A percentile compares a stretch with the other conserved stretches of the same genome.
phyloP scores from a whole-genome alignment of 2,888 invertebrate genomes.

The Aricia artaxerxes region DNA sequence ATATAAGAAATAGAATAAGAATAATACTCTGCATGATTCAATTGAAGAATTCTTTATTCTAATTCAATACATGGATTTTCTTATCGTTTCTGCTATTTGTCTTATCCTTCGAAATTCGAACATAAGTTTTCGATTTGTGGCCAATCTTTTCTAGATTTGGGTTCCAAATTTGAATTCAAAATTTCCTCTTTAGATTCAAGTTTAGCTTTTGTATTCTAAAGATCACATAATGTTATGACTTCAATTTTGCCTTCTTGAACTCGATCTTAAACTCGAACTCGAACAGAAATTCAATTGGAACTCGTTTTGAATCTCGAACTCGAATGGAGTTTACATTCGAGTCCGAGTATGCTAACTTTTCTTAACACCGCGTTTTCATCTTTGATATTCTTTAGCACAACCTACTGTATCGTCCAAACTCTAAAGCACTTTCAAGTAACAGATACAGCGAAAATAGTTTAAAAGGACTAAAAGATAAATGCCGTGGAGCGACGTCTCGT shows the following conservation, averaged over 20 bases:
- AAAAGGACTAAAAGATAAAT: constrained; percentile 71
- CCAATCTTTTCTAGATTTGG: constrained; percentile 4
- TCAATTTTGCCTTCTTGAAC: neutral
- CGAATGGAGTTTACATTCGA: too few relatives aligned
- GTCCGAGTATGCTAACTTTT: too few relatives aligned
- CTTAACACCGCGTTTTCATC: too few relatives aligned
- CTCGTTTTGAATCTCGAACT: too few relatives aligned
- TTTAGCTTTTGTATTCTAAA: neutral
- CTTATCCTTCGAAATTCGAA: constrained; percentile 1
- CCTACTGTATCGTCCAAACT: neutral
- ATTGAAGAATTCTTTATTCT: constrained; percentile 7
- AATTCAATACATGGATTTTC: neutral
- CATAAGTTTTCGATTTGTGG: constrained; percentile 19
- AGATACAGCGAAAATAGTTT: constrained; percentile 43
- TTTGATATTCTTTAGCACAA: neutral
- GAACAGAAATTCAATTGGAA: too few relatives aligned
- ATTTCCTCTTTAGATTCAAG: neutral
- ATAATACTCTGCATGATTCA: neutral
- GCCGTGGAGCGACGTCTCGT: constrained; percentile 67
- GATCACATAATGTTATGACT: neutral
- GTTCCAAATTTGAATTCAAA: constrained; percentile 2
- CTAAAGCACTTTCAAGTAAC: constrained; percentile 34
- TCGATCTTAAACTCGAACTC: too few relatives aligned
- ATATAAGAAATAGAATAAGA: neutral
- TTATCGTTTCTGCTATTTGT: neutral